Base-by-base conservation (phyloP, 2,888 invertebrate genomes). In the Ochropleura leucogaster region DNA sequence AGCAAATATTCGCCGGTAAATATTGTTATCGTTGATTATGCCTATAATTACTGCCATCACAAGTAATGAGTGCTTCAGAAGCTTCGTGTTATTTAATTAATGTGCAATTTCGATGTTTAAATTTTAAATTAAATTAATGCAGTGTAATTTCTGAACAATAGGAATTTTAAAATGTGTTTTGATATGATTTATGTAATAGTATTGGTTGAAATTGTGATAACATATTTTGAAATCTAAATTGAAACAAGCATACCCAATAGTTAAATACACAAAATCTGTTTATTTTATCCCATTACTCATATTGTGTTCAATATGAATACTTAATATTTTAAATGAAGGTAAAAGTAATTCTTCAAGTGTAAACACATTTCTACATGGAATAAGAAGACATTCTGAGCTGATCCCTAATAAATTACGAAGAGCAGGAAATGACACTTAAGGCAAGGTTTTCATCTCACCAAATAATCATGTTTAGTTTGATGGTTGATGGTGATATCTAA, bases 21-120 rank as follows among this genome's bases (percentile, higher is more conserved):
- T 76, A 85, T 51, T 67, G 49, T 49, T 30, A 68, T 55, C n/a
- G 66, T 67, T 87, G 82, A 82, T 84, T 76, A 74, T 47, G 53
- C 65, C n/a, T 53, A 30, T 81, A 78, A 80, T 85, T 57, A 78
- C 42, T 69, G 62, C 20, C 49, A 69, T 64, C 47, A 30, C 18
- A 72, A 72, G 72, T 75, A 75, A 74, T 72, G 12, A 18, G 8
- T 51, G 70, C 59, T 18, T 68, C 74, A 80, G 18, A 74, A 66
- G 63, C 67, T 68, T n/a, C 47, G 68, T 71, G 76, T 77, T 49
- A 68, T 60, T 66, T 70, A 8, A 62, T 57, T 65, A 40, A 57
- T 71, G 74, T 60, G n/a, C 40, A 57, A 51, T 72, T 62, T 10
- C 40, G 55, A 16, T 72, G 46, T 47, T 51, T 72, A 60, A 68